These are phyloP conservation scores for Sebastes oblongus DNA, from an alignment of 2,797 vertebrate genomes.

Conservation along the genomic window DNA sequence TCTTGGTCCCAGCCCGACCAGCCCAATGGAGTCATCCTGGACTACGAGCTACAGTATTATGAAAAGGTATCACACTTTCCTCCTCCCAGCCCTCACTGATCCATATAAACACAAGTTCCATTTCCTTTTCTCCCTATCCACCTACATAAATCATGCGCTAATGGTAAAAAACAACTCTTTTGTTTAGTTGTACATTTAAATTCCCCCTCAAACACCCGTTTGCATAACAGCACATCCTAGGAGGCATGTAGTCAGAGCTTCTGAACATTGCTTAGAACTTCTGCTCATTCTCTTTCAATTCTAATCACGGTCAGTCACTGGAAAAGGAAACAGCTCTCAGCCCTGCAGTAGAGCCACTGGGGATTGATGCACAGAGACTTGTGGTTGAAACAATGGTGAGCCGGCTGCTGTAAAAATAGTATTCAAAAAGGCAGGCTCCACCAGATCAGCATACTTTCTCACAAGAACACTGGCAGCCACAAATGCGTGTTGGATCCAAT, in stretches of 20 bases:
- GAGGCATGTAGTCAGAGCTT: constrained; percentile 52
- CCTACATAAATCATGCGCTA: constrained; percentile 5
- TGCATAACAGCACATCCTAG: constrained; percentile 40
- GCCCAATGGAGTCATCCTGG: constrained; percentile 96
- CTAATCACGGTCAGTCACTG: constrained; percentile 75
- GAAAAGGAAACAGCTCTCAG: constrained; percentile 62
- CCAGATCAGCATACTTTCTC: constrained; percentile 62
- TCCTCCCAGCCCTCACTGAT: neutral
- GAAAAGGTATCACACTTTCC: constrained; percentile 88
- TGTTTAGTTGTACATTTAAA: constrained; percentile 28
- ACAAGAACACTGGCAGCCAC: constrained; percentile 49
- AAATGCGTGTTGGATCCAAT: constrained; percentile 16
- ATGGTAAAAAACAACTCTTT: neutral
- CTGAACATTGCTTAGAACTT: constrained; percentile 68
- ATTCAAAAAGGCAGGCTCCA: constrained; percentile 60
- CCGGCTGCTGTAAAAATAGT: constrained; percentile 76
- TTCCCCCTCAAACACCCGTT: constrained; percentile 27
- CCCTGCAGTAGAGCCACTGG: constrained; percentile 56
- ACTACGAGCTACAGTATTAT: constrained; percentile 96
- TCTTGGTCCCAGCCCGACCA: constrained; percentile 99
- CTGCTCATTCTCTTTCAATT: constrained; percentile 73
- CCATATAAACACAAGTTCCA: neutral
- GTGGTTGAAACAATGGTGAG: constrained; percentile 75
- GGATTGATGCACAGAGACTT: constrained; percentile 71
- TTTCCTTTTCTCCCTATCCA: neutral